phyloP scores from a whole-genome alignment of 2,888 invertebrate genomes.

The Agonopterix alstromeriana region DNA sequence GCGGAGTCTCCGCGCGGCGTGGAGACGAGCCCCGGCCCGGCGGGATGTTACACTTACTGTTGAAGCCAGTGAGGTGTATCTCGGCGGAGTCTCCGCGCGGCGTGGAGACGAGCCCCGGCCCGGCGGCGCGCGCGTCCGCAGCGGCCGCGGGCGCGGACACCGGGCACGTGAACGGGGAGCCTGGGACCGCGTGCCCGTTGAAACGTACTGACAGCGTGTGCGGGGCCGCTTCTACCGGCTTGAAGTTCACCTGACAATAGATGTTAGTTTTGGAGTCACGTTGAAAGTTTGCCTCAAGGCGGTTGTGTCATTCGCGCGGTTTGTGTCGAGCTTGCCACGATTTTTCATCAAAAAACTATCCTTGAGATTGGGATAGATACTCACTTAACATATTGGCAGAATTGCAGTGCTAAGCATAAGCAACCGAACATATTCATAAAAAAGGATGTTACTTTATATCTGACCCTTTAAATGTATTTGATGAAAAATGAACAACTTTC shows the following conservation, averaged over 20 bases:
- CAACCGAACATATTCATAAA: no score
- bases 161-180: conserved; percentile 96
- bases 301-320: not conserved
- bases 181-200: conserved; percentile 86
- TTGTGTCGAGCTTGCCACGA: no score
- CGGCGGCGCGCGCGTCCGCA: conserved; percentile 58
- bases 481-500: no score
- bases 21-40: no score
- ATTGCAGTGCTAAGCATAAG: no score
- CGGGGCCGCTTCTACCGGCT: conserved; percentile 94
- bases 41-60: conserved; percentile 11
- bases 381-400: no score
- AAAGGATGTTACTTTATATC: no score
- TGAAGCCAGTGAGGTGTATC: conserved; percentile 64
- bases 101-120: conserved; percentile 56
- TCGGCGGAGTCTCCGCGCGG: conserved; percentile 58
- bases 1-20: no score
- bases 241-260: conserved; percentile 87
- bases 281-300: not conserved
- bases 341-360: no score
- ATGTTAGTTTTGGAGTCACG: not conserved
- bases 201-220: conserved; percentile 94
- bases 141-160: conserved; percentile 76
- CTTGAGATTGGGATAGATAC: no score
- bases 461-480: no score